Evolutionary conservation across 2,888 invertebrate genomes (phyloP), one percentile per base, ranked within the genome.

Genomic region (Drosophila greeni): DNA sequence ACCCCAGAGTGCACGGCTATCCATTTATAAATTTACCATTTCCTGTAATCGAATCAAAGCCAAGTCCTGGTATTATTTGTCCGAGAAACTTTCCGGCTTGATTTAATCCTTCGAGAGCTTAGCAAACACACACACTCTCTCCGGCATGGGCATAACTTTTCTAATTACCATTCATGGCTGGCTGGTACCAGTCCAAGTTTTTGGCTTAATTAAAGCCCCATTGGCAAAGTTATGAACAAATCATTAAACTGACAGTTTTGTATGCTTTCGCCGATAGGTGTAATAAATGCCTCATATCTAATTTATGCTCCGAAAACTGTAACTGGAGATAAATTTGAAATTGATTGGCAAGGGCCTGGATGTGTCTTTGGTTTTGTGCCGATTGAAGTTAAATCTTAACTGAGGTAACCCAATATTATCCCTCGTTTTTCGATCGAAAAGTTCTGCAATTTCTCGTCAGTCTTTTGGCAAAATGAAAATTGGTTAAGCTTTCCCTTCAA

Each of bases 231-330:
- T 68, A 74, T 71, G 66, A 79, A 71, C 73, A 79, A 73, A 76
- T 74, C 80, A 73, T 73, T 76, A 74, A 71, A 58, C 68, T 70
- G 76, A 67, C 76, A 79, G 69, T 74, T 79, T 66, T 53, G 53
- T 55, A 48, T 49, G 66, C 62, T 59, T 66, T 62, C 18, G 64
- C 61, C 72, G 52, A 55, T 66, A 66, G 72, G 64, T 70, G 68
- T 62, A 70, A 79, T 72, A 73, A 79, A 73, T 66, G 53, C 58
- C 52, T 64, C 65, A 66, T 76, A 59, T 71, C 65, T 74, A 74
- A 76, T 79, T 74, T 71, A 76, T 66, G 62, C 52, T 52, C 51
- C 61, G 43, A 48, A 71, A 73, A 71, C 24, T 64, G 62, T 45
- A 56, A 31, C 14, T 24, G 49, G 49, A 33, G 52, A 51, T 59